A percentile compares a stretch with the other conserved stretches of the same genome.
Evolutionary conservation across 2,888 invertebrate species (phyloP).

Genomic region (Ophion costatus): DNA sequence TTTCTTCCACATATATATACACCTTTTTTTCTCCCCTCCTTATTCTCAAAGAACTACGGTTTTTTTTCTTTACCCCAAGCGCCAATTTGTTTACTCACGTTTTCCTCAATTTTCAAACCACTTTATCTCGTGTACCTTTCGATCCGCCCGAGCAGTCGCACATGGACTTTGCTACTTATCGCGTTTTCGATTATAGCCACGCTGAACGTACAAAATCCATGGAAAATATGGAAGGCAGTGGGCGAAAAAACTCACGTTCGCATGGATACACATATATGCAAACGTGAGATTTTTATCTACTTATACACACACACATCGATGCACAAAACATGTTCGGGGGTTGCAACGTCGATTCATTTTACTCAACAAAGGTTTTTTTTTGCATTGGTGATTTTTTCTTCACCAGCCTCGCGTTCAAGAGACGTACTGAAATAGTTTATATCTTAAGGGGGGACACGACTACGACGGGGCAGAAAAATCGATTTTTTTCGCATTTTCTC

Average conservation of each 20-base stretch:
- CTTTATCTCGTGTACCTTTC: slow-evolving; percentile 4
- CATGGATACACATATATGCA: too few species aligned
- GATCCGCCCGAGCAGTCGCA: slow-evolving; percentile 42
- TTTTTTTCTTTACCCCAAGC: slow-evolving; percentile 12
- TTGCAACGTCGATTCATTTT: neutral
- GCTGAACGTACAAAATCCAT: neutral
- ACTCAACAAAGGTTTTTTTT: neutral
- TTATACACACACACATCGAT: too few species aligned
- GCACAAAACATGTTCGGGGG: neutral
- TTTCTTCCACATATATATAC: slow-evolving; percentile 55
- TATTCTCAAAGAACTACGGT: slow-evolving; percentile 34
- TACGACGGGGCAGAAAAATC: too few species aligned
- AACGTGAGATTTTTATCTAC: neutral
- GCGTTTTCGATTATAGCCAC: neutral
- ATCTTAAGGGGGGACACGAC: too few species aligned
- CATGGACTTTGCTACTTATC: slow-evolving; percentile 30
- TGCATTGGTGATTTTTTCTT: too few species aligned
- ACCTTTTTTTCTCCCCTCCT: slow-evolving; percentile 52
- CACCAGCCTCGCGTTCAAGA: too few species aligned
- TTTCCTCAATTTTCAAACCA: slow-evolving; percentile 23
- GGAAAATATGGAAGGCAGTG: too few species aligned
- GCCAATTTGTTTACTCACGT: slow-evolving; percentile 16
- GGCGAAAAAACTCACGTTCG: neutral
- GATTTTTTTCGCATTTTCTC: too few species aligned
- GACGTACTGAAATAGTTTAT: too few species aligned